phyloP scores from a whole-genome alignment of 2,888 invertebrate genomes.

The Epirrhoe alternata region DNA sequence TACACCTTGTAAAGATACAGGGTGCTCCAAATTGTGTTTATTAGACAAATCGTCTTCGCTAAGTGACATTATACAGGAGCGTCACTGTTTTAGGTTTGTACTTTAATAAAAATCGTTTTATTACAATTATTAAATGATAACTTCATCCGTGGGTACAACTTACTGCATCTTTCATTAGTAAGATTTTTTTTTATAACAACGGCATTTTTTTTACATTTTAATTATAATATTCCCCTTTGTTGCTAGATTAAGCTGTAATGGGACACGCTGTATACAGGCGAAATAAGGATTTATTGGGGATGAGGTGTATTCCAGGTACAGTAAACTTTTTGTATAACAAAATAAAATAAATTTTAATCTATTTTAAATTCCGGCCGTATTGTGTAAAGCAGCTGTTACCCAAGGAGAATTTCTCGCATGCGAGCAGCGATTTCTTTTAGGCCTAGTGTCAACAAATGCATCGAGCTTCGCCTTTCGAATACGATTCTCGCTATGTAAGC shows the following conservation, averaged over 20 bases:
- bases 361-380: neutral
- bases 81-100: too few species aligned
- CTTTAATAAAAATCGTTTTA: too few species aligned
- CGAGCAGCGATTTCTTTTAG: too few species aligned
- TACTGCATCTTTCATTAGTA: too few species aligned
- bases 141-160: too few species aligned
- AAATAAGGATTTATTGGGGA: neutral
- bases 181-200: too few species aligned
- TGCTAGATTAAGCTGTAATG: neutral
- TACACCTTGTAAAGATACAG: conserved; percentile 8
- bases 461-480: too few species aligned
- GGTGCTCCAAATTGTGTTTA: conserved; percentile 2
- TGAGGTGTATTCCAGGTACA: neutral
- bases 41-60: neutral
- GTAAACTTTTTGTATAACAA: conserved; percentile 23
- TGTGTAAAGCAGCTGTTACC: neutral
- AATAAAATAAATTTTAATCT: neutral
- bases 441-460: too few species aligned
- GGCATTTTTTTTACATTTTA: neutral
- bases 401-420: too few species aligned
- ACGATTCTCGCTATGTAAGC: too few species aligned
- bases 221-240: neutral
- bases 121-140: too few species aligned
- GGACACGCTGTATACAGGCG: conserved; percentile 1
- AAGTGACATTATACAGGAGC: too few species aligned